Base-by-base conservation (phyloP, 2,888 invertebrate genomes). In the Mimas tiliae region DNA sequence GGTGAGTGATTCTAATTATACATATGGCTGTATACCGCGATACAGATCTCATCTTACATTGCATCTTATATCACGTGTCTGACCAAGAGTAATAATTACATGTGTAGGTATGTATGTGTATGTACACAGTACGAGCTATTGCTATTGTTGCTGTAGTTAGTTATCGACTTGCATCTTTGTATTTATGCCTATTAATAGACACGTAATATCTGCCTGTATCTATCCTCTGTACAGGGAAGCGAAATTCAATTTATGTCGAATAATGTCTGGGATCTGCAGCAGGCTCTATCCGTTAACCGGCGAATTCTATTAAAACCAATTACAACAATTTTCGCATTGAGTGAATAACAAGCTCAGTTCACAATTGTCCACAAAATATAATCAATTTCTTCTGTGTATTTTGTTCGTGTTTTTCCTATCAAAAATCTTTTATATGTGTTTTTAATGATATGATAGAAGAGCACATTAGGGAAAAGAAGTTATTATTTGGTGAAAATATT, bases 1-100 rank as follows among this genome's bases (percentile, higher is more conserved):
- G 95, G 95, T 95, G 85, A 90, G 91, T 89, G 69, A 53, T 58
- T 67, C 65, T 67, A 55, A 50, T 45, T 16, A 38, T 16, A 19
- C 38, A 19, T 19, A 55, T 19, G n/a, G 33, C 1, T 55, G 16
- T 38, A 27, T 38, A 48, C 4, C 6, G 7, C 16, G 7, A 0
- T 6, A n/a, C 9, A 9, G 38, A 16, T 34, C 38, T 38, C 55
- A n/a, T 34, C 1, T 38, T 38, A 55, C 55, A 55, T 1, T 51
- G 11, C 9, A 1, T 11, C 4, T 9, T 0, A 55, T 38, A n/a
- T 55, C 38, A 34, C 55, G 55, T 38, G n/a, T 48, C 48, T 3
- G 9, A 11, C 16, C 9, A 19, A 55, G 8, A 55, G 38, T 34
- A 38, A 55, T 55, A 34, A 3, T n/a, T 38, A 38, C 55, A 34